Conservation (phyloP, 2,888 invertebrate genomes). For the Caenorhabditis becei region DNA sequence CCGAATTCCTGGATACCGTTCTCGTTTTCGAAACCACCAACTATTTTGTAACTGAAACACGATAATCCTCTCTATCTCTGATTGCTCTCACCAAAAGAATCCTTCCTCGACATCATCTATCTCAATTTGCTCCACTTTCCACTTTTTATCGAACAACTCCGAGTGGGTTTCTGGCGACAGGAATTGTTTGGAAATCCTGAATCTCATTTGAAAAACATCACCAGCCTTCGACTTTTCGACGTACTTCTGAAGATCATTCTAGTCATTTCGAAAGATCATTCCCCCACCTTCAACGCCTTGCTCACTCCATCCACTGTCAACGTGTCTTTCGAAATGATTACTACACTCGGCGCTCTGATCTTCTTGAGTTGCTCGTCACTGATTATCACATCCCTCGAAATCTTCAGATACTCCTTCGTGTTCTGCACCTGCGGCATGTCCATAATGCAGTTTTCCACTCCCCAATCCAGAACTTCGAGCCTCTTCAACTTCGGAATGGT, state of each 20-base stretch:
- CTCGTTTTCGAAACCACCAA: slow-evolving; percentile 11
- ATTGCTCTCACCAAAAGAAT: background rate
- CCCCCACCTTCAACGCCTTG: slow-evolving; percentile 9
- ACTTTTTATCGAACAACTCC: slow-evolving; percentile 12
- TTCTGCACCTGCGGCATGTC: slow-evolving; percentile 4
- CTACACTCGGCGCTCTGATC: slow-evolving; percentile 5
- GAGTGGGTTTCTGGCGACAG: background rate
- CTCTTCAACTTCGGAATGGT: slow-evolving; percentile 19
- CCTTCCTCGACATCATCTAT: slow-evolving; percentile 1
- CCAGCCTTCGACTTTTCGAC: background rate
- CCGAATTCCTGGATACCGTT: background rate
- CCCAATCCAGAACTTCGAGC: background rate
- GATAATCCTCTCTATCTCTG: background rate
- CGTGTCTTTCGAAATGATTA: background rate
- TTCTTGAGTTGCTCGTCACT: slow-evolving; percentile 19
- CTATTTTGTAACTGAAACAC: slow-evolving; percentile 13
- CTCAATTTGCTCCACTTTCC: slow-evolving; percentile 4
- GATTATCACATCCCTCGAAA: slow-evolving; percentile 10
- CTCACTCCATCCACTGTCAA: slow-evolving; percentile 14
- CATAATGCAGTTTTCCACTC: background rate
- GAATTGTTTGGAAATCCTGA: background rate
- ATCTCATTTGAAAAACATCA: slow-evolving; percentile 3
- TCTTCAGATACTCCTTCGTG: background rate
- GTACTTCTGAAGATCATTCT: slow-evolving; percentile 8
- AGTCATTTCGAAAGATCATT: background rate